Evolutionary conservation across 2,888 invertebrate species (phyloP).

Genomic region (Hydriomena furcata): DNA sequence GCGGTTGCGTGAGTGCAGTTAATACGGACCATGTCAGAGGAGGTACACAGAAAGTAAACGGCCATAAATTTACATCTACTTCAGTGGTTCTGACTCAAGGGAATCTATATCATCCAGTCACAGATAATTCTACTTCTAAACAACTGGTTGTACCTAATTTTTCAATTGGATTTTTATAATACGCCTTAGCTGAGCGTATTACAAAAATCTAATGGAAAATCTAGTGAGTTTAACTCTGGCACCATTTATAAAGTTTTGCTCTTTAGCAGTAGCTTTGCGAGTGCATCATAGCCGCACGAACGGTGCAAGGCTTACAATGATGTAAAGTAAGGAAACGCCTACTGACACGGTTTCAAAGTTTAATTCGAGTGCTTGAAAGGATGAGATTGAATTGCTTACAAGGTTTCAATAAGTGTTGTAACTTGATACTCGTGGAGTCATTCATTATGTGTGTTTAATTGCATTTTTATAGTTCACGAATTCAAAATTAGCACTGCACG

Average conservation of each 20-base stretch:
- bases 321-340: constrained; percentile 29
- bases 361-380: constrained; percentile 16
- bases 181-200: no score
- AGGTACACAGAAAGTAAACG: constrained; percentile 26
- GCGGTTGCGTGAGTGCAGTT: constrained; percentile 31
- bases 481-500: no score
- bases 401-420: background rate
- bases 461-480: no score
- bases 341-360: constrained; percentile 26
- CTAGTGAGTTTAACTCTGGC: background rate
- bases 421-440: background rate
- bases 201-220: no score
- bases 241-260: background rate
- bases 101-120: no score
- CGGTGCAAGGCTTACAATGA: constrained; percentile 23
- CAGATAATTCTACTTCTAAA: no score
- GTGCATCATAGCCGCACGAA: background rate
- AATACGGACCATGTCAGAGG: constrained; percentile 13
- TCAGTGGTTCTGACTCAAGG: background rate
- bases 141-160: no score
- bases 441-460: no score
- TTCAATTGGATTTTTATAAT: no score
- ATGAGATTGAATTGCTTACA: constrained; percentile 15
- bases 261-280: constrained; percentile 19
- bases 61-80: constrained; percentile 13